Evolutionary conservation across 37 sponge, comb jelly and placozoan genomes (phyloP).

Genomic region (Corticium candelabrum): DNA sequence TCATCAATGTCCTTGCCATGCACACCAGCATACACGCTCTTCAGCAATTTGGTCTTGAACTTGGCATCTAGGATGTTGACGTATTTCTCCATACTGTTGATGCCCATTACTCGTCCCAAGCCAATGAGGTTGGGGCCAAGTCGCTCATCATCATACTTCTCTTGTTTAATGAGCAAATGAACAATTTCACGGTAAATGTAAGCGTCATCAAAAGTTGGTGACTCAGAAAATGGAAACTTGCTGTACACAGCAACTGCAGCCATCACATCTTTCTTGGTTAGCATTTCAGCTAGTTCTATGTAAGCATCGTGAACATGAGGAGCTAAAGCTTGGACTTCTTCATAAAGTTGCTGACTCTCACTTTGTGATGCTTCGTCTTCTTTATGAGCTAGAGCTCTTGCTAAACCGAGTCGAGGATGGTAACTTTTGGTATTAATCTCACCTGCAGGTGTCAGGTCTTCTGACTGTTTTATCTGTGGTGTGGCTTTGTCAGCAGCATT

Average conservation of each 20-base stretch:
- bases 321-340: conserved; percentile 66
- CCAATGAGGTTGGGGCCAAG: conserved; percentile 57
- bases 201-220: conserved; percentile 88
- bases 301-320: conserved; percentile 88
- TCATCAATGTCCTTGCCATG: conserved; percentile 69
- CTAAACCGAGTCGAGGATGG: conserved; percentile 74
- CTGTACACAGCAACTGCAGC: conserved; percentile 79
- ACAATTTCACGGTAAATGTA: conserved; percentile 89
- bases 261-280: conserved; percentile 47
- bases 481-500: not conserved
- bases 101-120: conserved; percentile 81
- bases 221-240: conserved; percentile 78
- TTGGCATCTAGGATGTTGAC: conserved; percentile 67
- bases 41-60: conserved; percentile 73
- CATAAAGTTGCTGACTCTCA: conserved; percentile 51
- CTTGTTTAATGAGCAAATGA: conserved; percentile 67
- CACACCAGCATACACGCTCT: conserved; percentile 75
- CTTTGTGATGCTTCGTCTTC: conserved; percentile 12
- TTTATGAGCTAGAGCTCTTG: conserved; percentile 53
- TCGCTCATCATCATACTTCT: conserved; percentile 60
- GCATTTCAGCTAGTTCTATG: conserved; percentile 87
- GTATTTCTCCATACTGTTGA: conserved; percentile 76
- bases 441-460: not conserved
- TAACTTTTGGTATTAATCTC: conserved; percentile 42
- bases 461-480: conserved; percentile 2